Percentiles rank a stretch among this genome's conserved stretches.
These are phyloP conservation scores for Ormyrus thymus DNA, from an alignment of 2,888 invertebrate genomes.

Conservation along the genomic window DNA sequence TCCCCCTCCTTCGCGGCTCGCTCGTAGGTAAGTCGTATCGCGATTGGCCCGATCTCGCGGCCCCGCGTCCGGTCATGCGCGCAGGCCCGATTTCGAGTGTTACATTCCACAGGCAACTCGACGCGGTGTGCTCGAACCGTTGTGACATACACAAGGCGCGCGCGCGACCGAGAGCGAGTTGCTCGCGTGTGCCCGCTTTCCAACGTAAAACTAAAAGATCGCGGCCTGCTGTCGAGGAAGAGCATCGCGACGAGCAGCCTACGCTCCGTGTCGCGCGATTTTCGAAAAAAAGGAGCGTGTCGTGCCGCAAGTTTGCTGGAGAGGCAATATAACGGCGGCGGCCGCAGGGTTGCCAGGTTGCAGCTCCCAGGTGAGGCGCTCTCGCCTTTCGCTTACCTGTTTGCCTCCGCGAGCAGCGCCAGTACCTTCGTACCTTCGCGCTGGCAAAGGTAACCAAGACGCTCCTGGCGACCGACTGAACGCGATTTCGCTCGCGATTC, in stretches of 20 bases:
- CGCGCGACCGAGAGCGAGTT: not conserved
- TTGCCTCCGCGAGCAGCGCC: not conserved
- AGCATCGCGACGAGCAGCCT: too few relatives aligned
- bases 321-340: not conserved
- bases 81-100: slow-evolving; percentile 62
- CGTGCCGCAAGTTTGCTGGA: not conserved
- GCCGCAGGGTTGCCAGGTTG: slow-evolving; percentile 62
- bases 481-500: not conserved
- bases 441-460: not conserved
- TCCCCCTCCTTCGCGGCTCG: not conserved
- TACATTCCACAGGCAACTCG: slow-evolving; percentile 60
- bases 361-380: slow-evolving; percentile 60
- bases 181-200: too few relatives aligned
- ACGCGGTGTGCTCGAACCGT: slow-evolving; percentile 32
- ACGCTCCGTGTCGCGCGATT: too few relatives aligned
- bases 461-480: too few relatives aligned
- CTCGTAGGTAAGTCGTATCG: too few relatives aligned
- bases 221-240: too few relatives aligned
- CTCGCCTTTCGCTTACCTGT: slow-evolving; percentile 58
- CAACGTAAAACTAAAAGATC: too few relatives aligned
- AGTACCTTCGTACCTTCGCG: not conserved
- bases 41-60: slow-evolving; percentile 33
- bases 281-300: too few relatives aligned
- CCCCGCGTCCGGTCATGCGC: slow-evolving; percentile 56
- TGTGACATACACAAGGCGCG: slow-evolving; percentile 25